These are phyloP conservation scores for Tauraco hartlaubi DNA, from an alignment of 2,797 vertebrate genomes.

Conservation along the genomic window DNA sequence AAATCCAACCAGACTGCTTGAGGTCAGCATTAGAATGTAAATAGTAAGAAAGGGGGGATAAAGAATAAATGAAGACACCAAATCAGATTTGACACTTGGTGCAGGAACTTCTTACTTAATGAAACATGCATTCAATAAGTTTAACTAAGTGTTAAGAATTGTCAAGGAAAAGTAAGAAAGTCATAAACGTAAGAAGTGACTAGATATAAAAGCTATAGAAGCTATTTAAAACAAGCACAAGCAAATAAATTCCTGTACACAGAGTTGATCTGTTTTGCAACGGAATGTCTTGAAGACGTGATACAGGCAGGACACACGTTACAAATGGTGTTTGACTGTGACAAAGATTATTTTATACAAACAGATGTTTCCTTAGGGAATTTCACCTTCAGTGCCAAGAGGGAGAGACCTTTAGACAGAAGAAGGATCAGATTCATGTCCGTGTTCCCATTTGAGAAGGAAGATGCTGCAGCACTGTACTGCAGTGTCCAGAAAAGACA, in stretches of 20 bases:
- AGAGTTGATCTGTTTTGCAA: background rate
- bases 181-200: background rate
- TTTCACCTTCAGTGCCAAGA: background rate
- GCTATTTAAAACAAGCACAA: background rate
- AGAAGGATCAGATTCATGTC: background rate
- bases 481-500: background rate
- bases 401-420: background rate
- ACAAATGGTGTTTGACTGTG: background rate
- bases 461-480: background rate
- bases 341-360: background rate
- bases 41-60: background rate
- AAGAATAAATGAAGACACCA: background rate
- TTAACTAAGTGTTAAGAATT: background rate
- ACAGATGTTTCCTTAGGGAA: background rate
- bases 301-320: background rate
- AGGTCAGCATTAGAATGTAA: background rate
- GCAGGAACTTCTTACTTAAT: background rate
- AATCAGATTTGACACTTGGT: background rate
- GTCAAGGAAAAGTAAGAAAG: background rate
- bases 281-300: background rate
- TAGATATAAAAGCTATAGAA: background rate
- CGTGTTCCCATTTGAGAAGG: background rate
- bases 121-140: background rate
- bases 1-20: background rate
- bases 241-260: background rate